Conservation (phyloP, 2,113 vertebrate genomes). For the Probosciger aterrimus region DNA sequence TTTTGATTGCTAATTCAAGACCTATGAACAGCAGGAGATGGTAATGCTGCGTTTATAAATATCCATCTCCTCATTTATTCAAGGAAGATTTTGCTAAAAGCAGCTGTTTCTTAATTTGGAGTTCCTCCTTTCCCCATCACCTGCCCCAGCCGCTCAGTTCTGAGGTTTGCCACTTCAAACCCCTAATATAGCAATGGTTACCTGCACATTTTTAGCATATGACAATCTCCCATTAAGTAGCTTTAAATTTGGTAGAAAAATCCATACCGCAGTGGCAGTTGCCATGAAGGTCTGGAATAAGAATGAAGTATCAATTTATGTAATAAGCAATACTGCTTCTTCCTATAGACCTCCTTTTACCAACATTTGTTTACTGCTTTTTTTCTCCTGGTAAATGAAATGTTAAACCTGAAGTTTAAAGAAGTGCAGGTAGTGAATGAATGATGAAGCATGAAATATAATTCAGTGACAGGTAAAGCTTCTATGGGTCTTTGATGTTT, state of each 20-base stretch:
- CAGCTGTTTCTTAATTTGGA: background rate
- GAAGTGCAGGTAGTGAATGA: background rate
- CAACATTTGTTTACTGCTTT: background rate
- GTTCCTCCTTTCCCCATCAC: background rate
- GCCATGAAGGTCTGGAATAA: background rate
- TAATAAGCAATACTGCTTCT: background rate
- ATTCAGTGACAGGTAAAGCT: background rate
- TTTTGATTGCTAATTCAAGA: background rate
- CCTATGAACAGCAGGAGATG: background rate
- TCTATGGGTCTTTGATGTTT: background rate
- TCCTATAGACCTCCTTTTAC: background rate
- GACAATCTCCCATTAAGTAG: background rate
- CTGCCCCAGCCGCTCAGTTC: background rate
- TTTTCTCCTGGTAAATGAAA: background rate
- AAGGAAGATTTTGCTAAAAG: background rate
- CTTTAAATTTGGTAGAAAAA: background rate
- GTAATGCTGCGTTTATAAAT: conserved; percentile 10
- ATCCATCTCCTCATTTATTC: background rate
- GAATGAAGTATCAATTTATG: background rate
- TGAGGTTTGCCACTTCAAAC: background rate
- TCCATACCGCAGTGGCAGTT: background rate
- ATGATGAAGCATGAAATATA: background rate
- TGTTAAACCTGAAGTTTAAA: background rate
- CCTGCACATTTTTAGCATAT: background rate
- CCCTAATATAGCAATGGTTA: background rate